A percentile compares a stretch with the other conserved stretches of the same genome.
These are phyloP conservation scores for Melanotaenia parkinsoni DNA, from an alignment of 2,797 vertebrate genomes.

Conservation along the genomic window DNA sequence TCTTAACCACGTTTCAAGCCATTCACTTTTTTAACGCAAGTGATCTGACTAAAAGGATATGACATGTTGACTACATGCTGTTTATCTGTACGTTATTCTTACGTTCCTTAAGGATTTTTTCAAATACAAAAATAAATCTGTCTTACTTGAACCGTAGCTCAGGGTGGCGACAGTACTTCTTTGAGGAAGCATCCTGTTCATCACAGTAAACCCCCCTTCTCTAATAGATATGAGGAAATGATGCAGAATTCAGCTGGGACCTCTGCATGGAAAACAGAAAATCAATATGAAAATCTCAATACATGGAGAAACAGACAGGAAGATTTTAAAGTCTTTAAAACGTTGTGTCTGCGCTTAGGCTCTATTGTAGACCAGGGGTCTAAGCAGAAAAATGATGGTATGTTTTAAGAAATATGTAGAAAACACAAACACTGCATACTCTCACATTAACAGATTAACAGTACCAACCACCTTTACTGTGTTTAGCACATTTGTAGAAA, in stretches of 20 bases:
- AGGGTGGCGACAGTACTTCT: conserved; percentile 81
- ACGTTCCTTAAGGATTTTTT: not conserved
- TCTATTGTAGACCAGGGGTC: not conserved
- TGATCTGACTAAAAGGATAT: not conserved
- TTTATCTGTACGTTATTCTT: not conserved
- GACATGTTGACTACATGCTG: not conserved
- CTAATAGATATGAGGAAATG: conserved; percentile 37
- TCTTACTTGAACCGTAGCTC: conserved; percentile 81
- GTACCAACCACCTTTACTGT: not conserved
- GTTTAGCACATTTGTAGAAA: not conserved
- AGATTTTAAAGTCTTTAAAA: not conserved
- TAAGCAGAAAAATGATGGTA: no score
- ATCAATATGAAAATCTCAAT: conserved; percentile 13
- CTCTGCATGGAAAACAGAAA: conserved; percentile 19
- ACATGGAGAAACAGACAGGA: not conserved
- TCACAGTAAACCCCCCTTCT: conserved; percentile 60
- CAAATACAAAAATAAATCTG: not conserved
- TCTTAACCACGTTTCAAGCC: not conserved
- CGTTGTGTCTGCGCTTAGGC: not conserved
- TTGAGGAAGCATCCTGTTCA: conserved; percentile 86
- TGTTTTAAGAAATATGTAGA: not conserved
- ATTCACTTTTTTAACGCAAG: conserved; percentile 1
- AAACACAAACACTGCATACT: not conserved
- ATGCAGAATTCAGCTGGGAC: conserved; percentile 60
- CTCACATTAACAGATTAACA: not conserved